phyloP scores from a whole-genome alignment of 2,888 invertebrate genomes.

The Drosophila sordidula region DNA sequence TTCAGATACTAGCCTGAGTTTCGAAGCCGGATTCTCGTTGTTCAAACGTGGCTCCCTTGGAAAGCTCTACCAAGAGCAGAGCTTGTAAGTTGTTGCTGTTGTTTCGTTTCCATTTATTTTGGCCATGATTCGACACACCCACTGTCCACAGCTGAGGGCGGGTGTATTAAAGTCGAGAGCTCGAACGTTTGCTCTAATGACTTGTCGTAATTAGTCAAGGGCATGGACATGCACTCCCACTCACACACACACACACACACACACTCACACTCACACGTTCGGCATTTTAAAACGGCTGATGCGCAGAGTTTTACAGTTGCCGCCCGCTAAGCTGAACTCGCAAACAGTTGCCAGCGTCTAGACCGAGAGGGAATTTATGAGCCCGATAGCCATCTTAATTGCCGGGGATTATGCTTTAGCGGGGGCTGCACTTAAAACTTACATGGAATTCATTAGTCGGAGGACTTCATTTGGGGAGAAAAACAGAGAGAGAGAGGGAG shows the following conservation, averaged over 20 bases:
- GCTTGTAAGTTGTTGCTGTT: neutral
- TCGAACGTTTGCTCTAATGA: slow-evolving; percentile 26
- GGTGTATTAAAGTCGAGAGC: slow-evolving; percentile 7
- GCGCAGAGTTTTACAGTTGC: slow-evolving; percentile 41
- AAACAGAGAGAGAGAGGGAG: neutral
- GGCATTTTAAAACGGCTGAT: slow-evolving; percentile 32
- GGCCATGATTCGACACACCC: neutral
- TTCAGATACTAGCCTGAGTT: no score
- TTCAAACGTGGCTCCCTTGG: neutral
- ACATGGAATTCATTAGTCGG: slow-evolving; percentile 37
- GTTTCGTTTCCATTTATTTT: neutral
- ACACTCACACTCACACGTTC: slow-evolving; percentile 2
- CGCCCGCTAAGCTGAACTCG: slow-evolving; percentile 29
- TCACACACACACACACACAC: slow-evolving; percentile 13
- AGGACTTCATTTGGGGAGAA: slow-evolving; percentile 1
- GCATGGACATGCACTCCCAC: slow-evolving; percentile 24
- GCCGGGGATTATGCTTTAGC: slow-evolving; percentile 65
- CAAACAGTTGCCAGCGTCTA: slow-evolving; percentile 53
- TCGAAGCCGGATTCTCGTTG: neutral
- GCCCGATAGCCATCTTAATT: slow-evolving; percentile 76
- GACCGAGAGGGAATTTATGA: slow-evolving; percentile 59
- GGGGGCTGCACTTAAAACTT: slow-evolving; percentile 27
- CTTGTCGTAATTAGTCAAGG: slow-evolving; percentile 45
- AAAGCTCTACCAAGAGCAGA: neutral
- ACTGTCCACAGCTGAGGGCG: neutral